Evolutionary conservation across 2,888 invertebrate genomes (phyloP).

Genomic region (Azorinus chamasolen): DNA sequence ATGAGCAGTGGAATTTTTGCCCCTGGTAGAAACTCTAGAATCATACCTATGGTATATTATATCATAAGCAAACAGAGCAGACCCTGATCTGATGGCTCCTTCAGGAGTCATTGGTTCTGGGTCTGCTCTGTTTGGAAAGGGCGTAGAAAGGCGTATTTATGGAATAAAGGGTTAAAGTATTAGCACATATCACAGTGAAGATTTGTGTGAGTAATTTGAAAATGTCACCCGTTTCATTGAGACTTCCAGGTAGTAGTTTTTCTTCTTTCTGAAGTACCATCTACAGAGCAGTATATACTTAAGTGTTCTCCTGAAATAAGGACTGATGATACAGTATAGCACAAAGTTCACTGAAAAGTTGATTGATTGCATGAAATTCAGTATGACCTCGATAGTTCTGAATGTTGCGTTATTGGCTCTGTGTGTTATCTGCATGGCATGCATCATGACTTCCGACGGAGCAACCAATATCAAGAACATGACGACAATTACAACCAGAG

Average conservation of each 20-base stretch:
- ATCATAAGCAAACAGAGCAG: no score
- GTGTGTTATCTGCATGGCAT: conserved; percentile 72
- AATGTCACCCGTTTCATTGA: conserved; percentile 66
- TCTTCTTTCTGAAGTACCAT: conserved; percentile 59
- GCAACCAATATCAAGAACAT: conserved; percentile 84
- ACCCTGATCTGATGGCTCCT: no score
- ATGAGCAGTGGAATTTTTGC: no score
- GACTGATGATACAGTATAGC: conserved; percentile 92
- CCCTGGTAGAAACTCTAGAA: no score
- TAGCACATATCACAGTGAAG: conserved; percentile 18
- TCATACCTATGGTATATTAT: no score
- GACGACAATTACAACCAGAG: conserved; percentile 83
- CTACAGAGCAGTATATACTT: conserved; percentile 76
- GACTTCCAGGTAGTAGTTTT: conserved; percentile 60
- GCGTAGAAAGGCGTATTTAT: no score
- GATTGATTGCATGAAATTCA: conserved; percentile 91
- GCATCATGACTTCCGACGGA: conserved; percentile 82
- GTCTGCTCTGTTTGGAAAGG: no score
- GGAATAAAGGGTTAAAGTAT: no score
- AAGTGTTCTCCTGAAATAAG: conserved; percentile 91
- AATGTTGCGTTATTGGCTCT: conserved; percentile 74
- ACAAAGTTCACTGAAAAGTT: conserved; percentile 93
- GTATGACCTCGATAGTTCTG: conserved; percentile 86
- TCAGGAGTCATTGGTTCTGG: no score
- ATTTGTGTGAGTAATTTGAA: conserved; percentile 48